Percentiles rank a stretch among this genome's conserved stretches.
Evolutionary conservation across 1,140 invertebrate genomes (phyloP).

Genomic region (Akabosia matsudoensis): DNA sequence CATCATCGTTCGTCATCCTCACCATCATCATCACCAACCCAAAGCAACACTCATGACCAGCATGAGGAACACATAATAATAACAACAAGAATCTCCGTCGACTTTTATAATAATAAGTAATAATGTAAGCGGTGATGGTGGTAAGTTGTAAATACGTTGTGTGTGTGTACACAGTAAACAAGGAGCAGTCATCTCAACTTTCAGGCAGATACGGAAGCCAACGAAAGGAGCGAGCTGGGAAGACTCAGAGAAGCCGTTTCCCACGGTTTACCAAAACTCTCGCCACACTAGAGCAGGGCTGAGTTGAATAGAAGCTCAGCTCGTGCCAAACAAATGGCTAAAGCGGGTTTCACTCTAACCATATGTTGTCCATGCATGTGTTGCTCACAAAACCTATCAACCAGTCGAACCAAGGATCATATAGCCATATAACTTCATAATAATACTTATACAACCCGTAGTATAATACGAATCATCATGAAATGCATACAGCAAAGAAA

Average conservation of each 20-base stretch:
- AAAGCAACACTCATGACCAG: not conserved
- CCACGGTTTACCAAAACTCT: conserved; percentile 38
- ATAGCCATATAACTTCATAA: too few relatives aligned
- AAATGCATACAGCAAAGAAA: too few relatives aligned
- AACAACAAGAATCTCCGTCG: conserved; percentile 11
- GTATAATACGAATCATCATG: too few relatives aligned
- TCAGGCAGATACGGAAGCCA: not conserved
- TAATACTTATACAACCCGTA: too few relatives aligned
- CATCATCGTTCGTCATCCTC: conserved; percentile 16
- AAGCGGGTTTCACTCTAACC: conserved; percentile 20
- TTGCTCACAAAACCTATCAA: conserved; percentile 7
- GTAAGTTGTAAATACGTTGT: not conserved
- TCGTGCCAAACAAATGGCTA: conserved; percentile 44
- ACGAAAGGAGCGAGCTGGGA: conserved; percentile 13
- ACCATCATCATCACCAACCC: not conserved
- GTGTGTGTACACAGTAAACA: conserved; percentile 21
- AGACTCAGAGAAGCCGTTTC: conserved; percentile 45
- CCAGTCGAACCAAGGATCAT: not conserved
- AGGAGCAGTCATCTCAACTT: conserved; percentile 24
- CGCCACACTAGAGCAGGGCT: too few relatives aligned
- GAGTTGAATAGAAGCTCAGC: conserved; percentile 29
- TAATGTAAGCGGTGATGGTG: not conserved
- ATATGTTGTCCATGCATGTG: conserved; percentile 23
- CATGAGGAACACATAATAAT: not conserved
- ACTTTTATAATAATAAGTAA: not conserved